These are phyloP conservation scores for Callyntrura sp. DNA, from an alignment of 2,888 invertebrate genomes.

Conservation along the genomic window DNA sequence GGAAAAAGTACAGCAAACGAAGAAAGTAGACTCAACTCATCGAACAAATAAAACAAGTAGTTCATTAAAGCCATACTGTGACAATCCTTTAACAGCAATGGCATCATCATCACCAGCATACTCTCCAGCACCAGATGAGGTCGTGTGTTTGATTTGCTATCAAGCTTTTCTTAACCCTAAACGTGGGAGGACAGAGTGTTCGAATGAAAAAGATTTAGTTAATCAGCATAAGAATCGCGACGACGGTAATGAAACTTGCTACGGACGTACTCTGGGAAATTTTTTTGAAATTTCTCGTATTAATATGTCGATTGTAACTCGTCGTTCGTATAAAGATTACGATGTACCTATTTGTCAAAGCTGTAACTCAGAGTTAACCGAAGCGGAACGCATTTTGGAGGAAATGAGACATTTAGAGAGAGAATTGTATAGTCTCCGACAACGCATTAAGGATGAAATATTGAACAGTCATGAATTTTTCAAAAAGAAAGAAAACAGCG, in stretches of 20 bases:
- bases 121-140: constrained; percentile 44
- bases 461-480: constrained; percentile 51
- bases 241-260: not conserved
- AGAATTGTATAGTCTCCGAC: constrained; percentile 45
- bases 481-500: constrained; percentile 62
- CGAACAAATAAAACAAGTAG: not conserved
- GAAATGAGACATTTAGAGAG: constrained; percentile 67
- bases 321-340: constrained; percentile 65
- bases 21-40: not conserved
- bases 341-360: constrained; percentile 55
- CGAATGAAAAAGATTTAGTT: not conserved
- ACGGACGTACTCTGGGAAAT: constrained; percentile 52
- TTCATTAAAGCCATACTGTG: not conserved
- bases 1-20: too few relatives aligned
- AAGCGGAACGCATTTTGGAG: constrained; percentile 57
- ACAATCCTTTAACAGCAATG: not conserved
- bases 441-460: constrained; percentile 68
- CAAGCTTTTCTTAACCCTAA: constrained; percentile 64
- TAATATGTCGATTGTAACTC: constrained; percentile 71
- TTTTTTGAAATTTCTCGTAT: constrained; percentile 72
- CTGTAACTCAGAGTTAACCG: constrained; percentile 40
- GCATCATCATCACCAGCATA: not conserved
- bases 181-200: not conserved
- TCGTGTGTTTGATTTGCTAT: constrained; percentile 69
- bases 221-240: not conserved